Percentiles rank a stretch among this genome's conserved stretches.
Conservation (phyloP, 1,140 invertebrate species). For the Heliconius congener region DNA sequence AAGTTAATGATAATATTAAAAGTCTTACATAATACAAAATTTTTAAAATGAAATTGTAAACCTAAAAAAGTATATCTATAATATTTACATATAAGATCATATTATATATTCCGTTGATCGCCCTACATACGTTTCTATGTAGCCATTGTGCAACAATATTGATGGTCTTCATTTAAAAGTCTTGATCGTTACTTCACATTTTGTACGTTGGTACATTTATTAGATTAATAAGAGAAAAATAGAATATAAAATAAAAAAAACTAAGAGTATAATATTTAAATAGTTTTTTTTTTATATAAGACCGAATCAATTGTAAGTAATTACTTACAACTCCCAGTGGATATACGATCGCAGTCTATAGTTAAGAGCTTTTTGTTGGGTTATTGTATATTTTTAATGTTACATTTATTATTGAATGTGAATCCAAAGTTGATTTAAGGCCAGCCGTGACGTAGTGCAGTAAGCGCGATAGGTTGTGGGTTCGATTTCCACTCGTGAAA, state of each 20-base stretch:
- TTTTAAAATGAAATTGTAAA: no score
- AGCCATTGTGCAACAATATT: constrained; percentile 23
- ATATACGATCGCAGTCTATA: neutral
- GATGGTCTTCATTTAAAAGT: constrained; percentile 24
- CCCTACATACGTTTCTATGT: neutral
- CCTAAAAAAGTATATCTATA: neutral
- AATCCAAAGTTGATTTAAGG: neutral
- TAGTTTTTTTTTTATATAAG: neutral
- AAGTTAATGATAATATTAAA: no score
- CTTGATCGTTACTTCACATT: constrained; percentile 26
- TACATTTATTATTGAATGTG: neutral
- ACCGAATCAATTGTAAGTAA: neutral
- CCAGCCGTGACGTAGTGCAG: no score
- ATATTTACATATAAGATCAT: neutral
- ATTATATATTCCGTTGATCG: neutral
- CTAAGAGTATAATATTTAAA: neutral
- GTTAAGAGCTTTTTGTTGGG: neutral
- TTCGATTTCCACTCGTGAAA: no score
- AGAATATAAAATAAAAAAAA: neutral
- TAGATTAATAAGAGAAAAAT: neutral
- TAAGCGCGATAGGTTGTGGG: no score
- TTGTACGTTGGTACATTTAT: neutral
- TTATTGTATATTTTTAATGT: neutral
- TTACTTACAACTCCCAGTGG: constrained; percentile 3
- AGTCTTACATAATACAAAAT: no score